These are phyloP conservation scores for Forbesichthys agassizii DNA, from an alignment of 2,113 vertebrate species.

Conservation along the genomic window DNA sequence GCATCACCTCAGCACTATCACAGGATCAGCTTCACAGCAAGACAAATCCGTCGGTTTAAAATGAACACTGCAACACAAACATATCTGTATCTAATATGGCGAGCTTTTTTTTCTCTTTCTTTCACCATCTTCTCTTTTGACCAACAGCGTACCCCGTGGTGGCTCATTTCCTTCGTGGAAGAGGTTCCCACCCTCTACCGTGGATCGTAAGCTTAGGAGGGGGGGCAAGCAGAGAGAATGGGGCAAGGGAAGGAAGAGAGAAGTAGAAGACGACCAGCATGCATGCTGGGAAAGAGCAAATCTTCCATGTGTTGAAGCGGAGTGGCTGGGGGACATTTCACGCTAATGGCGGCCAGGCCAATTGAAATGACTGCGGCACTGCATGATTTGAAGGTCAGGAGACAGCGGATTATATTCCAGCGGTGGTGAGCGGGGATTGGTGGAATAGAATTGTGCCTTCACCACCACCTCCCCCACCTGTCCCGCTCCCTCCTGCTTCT, in stretches of 20 bases:
- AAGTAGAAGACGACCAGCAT: conserved; percentile 69
- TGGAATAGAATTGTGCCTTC: conserved; percentile 70
- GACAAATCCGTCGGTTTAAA: conserved; percentile 7
- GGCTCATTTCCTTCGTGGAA: conserved; percentile 70
- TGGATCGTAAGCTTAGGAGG: conserved; percentile 53
- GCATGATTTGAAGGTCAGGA: conserved; percentile 84
- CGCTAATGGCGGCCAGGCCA: conserved; percentile 78
- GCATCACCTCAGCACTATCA: conserved; percentile 12
- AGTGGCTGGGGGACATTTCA: conserved; percentile 81
- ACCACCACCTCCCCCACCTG: conserved; percentile 4
- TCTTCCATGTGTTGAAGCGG: conserved; percentile 71
- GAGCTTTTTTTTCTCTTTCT: conserved; percentile 45
- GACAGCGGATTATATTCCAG: conserved; percentile 83
- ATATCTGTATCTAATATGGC: conserved; percentile 49
- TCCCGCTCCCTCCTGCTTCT: conserved; percentile 24
- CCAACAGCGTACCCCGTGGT: conserved; percentile 69
- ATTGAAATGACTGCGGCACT: conserved; percentile 80
- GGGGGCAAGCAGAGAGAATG: conserved; percentile 55
- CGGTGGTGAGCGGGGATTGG: conserved; percentile 67
- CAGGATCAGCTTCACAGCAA: conserved; percentile 15
- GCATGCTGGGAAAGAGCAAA: conserved; percentile 79
- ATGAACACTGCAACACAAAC: conserved; percentile 46
- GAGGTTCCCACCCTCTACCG: conserved; percentile 61
- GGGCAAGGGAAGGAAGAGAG: conserved; percentile 64
- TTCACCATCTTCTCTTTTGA: conserved; percentile 50